These are phyloP conservation scores for Hyposoter dolosus DNA, from an alignment of 2,888 invertebrate species.

Conservation along the genomic window DNA sequence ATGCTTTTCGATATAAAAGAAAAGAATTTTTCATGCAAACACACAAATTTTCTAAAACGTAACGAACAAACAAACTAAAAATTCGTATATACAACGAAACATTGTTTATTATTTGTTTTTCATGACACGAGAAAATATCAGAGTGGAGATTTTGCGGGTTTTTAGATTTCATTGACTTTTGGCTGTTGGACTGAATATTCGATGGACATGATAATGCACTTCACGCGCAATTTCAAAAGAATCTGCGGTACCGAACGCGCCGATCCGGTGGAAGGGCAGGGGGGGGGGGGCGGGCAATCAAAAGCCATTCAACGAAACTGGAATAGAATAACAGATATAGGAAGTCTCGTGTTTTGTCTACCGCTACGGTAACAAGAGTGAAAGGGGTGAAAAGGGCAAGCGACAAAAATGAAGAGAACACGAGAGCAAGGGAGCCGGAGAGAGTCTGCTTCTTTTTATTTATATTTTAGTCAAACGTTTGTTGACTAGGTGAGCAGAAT, in stretches of 20 bases:
- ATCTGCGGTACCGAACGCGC: slow-evolving; percentile 44
- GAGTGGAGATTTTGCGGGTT: neutral
- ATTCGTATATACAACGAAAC: neutral
- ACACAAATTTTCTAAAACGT: neutral
- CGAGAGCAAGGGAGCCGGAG: slow-evolving; percentile 13
- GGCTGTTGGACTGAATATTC: neutral
- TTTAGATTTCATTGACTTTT: neutral
- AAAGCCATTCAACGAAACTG: slow-evolving; percentile 58
- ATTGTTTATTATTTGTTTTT: slow-evolving; percentile 4
- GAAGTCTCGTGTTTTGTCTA: slow-evolving; percentile 25
- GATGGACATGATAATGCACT: slow-evolving; percentile 38
- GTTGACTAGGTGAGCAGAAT: slow-evolving; percentile 16
- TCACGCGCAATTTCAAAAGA: slow-evolving; percentile 40
- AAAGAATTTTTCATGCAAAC: neutral
- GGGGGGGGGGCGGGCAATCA: slow-evolving; percentile 55
- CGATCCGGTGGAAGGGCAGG: slow-evolving; percentile 19
- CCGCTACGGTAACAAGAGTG: slow-evolving; percentile 9
- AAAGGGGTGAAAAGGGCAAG: slow-evolving; percentile 3
- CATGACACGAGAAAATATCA: neutral
- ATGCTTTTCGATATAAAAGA: neutral
- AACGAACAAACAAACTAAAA: neutral
- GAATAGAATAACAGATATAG: slow-evolving; percentile 56
- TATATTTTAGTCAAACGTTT: neutral
- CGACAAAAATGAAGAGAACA: slow-evolving; percentile 7
- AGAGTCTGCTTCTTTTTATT: slow-evolving; percentile 41